phyloP scores from a whole-genome alignment of 2,797 vertebrate species.

The Acanthopagrus latus region DNA sequence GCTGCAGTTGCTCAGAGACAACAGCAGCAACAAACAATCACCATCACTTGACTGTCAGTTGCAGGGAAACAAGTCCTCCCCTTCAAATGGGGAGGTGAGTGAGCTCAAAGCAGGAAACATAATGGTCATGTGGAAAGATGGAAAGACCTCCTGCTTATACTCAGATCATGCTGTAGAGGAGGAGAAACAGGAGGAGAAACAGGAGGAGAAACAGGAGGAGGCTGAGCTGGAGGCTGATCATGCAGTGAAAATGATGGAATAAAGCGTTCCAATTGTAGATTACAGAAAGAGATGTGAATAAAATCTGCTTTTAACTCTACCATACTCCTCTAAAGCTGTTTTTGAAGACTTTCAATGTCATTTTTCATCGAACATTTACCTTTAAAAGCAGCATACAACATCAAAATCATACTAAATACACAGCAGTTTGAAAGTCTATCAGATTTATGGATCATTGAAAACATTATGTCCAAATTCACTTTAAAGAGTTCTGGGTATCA shows the following conservation, averaged over 20 bases:
- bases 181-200: conserved; percentile 19
- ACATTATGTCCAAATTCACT: background rate
- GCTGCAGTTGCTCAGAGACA: conserved; percentile 40
- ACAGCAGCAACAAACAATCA: conserved; percentile 16
- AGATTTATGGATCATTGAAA: background rate
- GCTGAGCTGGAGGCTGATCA: conserved; percentile 14
- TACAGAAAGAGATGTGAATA: background rate
- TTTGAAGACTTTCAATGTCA: background rate
- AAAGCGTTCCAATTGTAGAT: conserved; percentile 12
- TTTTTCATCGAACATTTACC: background rate
- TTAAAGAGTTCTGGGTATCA: too few relatives aligned
- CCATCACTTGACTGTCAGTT: background rate
- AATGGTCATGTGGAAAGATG: conserved; percentile 86
- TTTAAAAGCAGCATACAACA: background rate
- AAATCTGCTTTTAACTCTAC: background rate
- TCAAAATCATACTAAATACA: background rate
- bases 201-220: conserved; percentile 23
- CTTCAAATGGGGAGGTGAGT: conserved; percentile 35
- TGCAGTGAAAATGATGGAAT: background rate
- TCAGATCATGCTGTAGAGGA: conserved; percentile 48
- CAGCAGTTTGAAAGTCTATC: background rate
- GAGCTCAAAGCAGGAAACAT: conserved; percentile 74
- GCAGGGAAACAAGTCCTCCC: background rate
- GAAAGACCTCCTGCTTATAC: conserved; percentile 81
- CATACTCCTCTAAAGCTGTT: background rate